phyloP scores from a whole-genome alignment of 2,888 invertebrate genomes.

The Cataglyphis rosenhaueri region DNA sequence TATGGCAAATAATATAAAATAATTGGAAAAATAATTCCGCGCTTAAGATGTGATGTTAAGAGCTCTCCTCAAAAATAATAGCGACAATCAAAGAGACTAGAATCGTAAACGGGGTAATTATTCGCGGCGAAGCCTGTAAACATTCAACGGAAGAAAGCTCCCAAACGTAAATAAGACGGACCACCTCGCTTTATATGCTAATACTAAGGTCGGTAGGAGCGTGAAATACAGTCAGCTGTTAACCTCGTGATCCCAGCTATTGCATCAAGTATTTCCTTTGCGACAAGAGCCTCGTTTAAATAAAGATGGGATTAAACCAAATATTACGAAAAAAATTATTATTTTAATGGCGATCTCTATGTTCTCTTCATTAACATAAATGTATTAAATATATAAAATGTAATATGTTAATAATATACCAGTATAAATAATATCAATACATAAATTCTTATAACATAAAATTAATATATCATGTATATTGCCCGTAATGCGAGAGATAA shows the following conservation, averaged over 20 bases:
- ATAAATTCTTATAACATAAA: neutral
- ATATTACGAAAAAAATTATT: constrained; percentile 41
- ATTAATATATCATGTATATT: neutral
- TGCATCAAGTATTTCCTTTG: constrained; percentile 58
- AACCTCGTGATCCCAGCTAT: constrained; percentile 78
- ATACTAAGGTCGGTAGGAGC: constrained; percentile 74
- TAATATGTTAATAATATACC: neutral
- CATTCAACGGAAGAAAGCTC: constrained; percentile 63
- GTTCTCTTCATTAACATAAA: neutral
- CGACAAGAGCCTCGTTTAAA: constrained; percentile 61
- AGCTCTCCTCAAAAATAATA: constrained; percentile 23
- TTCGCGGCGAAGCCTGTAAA: constrained; percentile 45
- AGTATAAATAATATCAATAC: neutral
- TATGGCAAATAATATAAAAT: neutral
- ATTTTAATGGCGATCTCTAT: neutral
- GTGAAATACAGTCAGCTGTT: constrained; percentile 82
- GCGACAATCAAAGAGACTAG: constrained; percentile 27
- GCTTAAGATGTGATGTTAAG: neutral
- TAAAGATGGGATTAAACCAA: constrained; percentile 64
- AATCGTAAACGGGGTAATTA: constrained; percentile 49
- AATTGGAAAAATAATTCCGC: neutral
- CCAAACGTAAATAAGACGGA: constrained; percentile 80
- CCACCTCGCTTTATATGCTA: constrained; percentile 82
- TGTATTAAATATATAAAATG: neutral
- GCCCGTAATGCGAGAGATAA: neutral